Evolutionary conservation across 2,113 vertebrate genomes (phyloP), one percentile per base, ranked within the genome.

Genomic region (Chlamydotis undulata): DNA sequence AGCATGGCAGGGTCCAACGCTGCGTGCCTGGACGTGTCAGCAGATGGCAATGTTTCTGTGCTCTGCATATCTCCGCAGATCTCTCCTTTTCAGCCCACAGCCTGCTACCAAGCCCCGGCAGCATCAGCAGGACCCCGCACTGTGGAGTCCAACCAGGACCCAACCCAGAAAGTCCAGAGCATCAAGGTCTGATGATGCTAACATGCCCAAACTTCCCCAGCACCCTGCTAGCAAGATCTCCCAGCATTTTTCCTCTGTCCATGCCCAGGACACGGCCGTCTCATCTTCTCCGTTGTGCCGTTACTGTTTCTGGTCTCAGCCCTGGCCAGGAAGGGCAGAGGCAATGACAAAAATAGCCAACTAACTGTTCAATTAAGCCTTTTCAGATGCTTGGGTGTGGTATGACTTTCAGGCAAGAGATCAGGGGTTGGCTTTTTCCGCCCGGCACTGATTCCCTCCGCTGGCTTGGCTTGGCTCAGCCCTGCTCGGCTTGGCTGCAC

Each of bases 41-140:
- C 96, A 96, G 96, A 96, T 97, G 96, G 96, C 96, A 97, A 96
- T 96, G 92, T 97, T 97, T 96, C 93, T 90, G 94, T 96, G 93
- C 92, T 91, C 87, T 93, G 76, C 50, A 16, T 65, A 29, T 87
- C 78, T 70, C 76, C 1, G 6, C 85, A 35, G 60, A 60, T 78
- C 52, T 63, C 79, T 79, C 24, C 31, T 49, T n/a, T 28, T 5
- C 74, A 53, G 26, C 60, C 57, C 12, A 0, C 55, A 71, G 59
- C 25, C 71, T 5, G 1, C 53, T 6, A 2, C 35, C 50, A 77
- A 60, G 41, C 13, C 16, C 49, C 0, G 0, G 23, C 6, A 57
- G 26, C 5, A 13, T 14, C 89, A 43, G 73, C 68, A 43, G 50
- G 43, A 73, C 8, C 41, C 23, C 41, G 3, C 41, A 6, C 14